These are phyloP conservation scores for Plusia festucae DNA, from an alignment of 2,888 invertebrate genomes.

Conservation along the genomic window DNA sequence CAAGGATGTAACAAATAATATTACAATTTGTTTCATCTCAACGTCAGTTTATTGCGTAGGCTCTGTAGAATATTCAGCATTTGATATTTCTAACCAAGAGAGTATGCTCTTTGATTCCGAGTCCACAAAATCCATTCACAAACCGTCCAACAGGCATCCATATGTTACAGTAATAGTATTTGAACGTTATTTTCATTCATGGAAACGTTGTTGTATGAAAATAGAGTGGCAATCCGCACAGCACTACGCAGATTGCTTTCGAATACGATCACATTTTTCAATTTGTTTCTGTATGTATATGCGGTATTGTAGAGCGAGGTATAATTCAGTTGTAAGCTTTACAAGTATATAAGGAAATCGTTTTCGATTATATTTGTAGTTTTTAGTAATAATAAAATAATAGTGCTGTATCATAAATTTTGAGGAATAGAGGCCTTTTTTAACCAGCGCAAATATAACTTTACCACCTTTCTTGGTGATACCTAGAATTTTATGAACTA, in stretches of 20 bases:
- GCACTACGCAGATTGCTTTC: constrained; percentile 68
- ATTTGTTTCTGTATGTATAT: constrained; percentile 61
- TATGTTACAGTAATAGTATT: constrained; percentile 31
- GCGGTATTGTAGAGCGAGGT: constrained; percentile 37
- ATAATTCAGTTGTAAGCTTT: constrained; percentile 14
- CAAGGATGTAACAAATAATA: neutral
- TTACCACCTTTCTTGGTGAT: too few relatives aligned
- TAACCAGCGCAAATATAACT: too few relatives aligned
- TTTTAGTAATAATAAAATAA: too few relatives aligned
- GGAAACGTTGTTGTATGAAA: constrained; percentile 53
- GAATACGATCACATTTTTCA: constrained; percentile 71
- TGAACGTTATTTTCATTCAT: constrained; percentile 47
- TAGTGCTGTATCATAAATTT: neutral
- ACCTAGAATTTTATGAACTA: too few relatives aligned
- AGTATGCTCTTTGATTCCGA: neutral
- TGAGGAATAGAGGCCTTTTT: too few relatives aligned
- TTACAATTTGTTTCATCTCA: neutral
- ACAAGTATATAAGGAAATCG: neutral
- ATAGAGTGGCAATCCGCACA: constrained; percentile 57
- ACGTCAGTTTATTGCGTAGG: neutral
- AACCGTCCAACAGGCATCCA: constrained; percentile 16
- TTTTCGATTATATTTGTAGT: neutral
- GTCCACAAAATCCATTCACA: neutral
- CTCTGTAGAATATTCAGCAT: neutral
- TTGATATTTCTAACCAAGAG: neutral